These are phyloP conservation scores for Pristis pectinata DNA, from an alignment of 2,797 vertebrate species.

Conservation along the genomic window DNA sequence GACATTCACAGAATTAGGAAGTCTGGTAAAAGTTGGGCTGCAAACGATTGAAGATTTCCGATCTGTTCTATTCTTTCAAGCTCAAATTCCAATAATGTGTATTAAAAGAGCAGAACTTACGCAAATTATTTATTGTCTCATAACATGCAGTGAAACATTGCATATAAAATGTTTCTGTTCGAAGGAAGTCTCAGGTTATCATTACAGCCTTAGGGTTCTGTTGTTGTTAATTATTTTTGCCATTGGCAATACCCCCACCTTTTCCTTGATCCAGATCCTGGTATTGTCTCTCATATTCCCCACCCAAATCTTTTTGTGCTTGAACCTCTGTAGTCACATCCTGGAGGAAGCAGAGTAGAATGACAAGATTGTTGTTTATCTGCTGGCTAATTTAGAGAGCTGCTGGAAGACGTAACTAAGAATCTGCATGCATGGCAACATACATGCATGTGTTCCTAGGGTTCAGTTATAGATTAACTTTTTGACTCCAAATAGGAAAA, in stretches of 20 bases:
- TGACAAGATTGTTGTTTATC: conserved; percentile 15
- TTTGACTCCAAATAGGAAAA: not conserved
- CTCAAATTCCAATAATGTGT: not conserved
- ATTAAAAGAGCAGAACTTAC: not conserved
- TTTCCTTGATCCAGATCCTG: conserved; percentile 29
- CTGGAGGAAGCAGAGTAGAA: conserved; percentile 23
- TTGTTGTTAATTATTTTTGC: not conserved
- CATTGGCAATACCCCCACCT: not conserved
- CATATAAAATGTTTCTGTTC: not conserved
- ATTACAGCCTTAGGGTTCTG: not conserved
- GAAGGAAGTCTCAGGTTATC: conserved; percentile 18
- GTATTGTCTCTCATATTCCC: conserved; percentile 21
- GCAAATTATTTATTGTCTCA: not conserved
- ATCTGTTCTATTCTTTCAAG: not conserved
- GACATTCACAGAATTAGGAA: not conserved
- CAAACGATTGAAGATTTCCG: not conserved
- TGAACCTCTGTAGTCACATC: conserved; percentile 10
- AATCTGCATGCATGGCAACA: not conserved
- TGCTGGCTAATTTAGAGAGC: not conserved
- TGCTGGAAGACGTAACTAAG: not conserved
- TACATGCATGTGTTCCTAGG: not conserved
- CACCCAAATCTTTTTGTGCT: conserved; percentile 23
- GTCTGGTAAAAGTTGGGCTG: not conserved
- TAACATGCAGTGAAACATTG: not conserved
- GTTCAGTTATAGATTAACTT: not conserved